Base-by-base conservation (phyloP, 2,888 invertebrate species). In the Xylophagus ater region DNA sequence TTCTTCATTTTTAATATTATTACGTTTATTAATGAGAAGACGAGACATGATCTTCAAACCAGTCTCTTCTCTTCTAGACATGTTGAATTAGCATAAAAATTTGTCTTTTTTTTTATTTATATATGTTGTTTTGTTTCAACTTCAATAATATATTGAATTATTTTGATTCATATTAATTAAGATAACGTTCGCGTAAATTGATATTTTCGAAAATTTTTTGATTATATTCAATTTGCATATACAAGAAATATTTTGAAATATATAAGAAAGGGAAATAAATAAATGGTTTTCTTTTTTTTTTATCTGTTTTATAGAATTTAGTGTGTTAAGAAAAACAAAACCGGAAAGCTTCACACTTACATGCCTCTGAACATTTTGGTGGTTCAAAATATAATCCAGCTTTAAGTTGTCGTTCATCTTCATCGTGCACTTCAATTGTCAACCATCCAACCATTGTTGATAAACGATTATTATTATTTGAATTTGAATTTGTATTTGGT, bases 261-360 rank as follows among this genome's bases (percentile, higher is more conserved):
- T 7, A 21, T 21, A 21, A 21, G 9, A 21, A 21, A 21, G 6
- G 21, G 9, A 7, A 7, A 9, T 21, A 21, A 21, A 21, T n/a
- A n/a, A n/a, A n/a, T n/a, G n/a, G n/a, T 24, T 24, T 24, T 24
- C 24, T 13, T 14, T 15, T 5, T 33, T 9, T 23, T 33, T 33
- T 23, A 14, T 21, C 14, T 14, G 7, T 34, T 14, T 23, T 24
- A 21, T 21, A 21, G 6, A 7, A 8, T 32, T 38, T 38, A 14
- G 12, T 19, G 25, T 36, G 25, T 41, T 41, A 41, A 26, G 23
- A 13, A 21, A 36, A 24, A 15, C 13, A 31, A n/a, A n/a, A 31
- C 28, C 56, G 59, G 60, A 56, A 54, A 57, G 63, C 63, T 55
- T 58, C 59, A 62, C 62, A 60, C 62, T 54, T 60, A 62, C 63